These are phyloP conservation scores for Caenorhabditis sp. DNA, from an alignment of 2,888 invertebrate species.

Conservation along the genomic window DNA sequence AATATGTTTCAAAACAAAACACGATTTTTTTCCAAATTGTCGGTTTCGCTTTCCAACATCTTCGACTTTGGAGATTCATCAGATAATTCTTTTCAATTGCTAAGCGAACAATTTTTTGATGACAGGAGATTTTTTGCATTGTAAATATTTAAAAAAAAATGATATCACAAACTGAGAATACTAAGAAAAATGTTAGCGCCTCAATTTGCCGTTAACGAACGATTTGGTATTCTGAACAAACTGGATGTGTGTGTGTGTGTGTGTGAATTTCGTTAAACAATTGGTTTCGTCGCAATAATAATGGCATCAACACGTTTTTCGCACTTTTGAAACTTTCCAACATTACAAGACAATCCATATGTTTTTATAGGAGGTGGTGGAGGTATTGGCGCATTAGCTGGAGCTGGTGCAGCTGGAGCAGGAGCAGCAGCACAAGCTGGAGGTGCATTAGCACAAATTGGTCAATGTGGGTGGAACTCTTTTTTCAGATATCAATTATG, in stretches of 20 bases:
- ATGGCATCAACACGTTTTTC: background rate
- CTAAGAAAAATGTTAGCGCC: background rate
- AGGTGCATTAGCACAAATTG: constrained; percentile 59
- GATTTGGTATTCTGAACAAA: background rate
- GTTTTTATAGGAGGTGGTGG: constrained; percentile 32
- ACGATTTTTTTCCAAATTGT: constrained; percentile 2
- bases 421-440: constrained; percentile 56
- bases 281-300: background rate
- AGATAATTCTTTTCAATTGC: background rate
- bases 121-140: background rate
- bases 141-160: background rate
- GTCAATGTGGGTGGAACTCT: constrained; percentile 45
- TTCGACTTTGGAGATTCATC: background rate
- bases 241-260: background rate
- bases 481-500: background rate
- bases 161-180: constrained; percentile 7
- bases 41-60: background rate
- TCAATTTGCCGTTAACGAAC: background rate
- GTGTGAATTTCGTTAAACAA: background rate
- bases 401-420: constrained; percentile 55
- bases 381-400: constrained; percentile 48
- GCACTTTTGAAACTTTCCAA: background rate
- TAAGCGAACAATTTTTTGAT: constrained; percentile 2
- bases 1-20: background rate
- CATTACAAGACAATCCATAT: background rate